Conservation (phyloP, 1,140 invertebrate species). For the Drosophila nigromelanica region DNA sequence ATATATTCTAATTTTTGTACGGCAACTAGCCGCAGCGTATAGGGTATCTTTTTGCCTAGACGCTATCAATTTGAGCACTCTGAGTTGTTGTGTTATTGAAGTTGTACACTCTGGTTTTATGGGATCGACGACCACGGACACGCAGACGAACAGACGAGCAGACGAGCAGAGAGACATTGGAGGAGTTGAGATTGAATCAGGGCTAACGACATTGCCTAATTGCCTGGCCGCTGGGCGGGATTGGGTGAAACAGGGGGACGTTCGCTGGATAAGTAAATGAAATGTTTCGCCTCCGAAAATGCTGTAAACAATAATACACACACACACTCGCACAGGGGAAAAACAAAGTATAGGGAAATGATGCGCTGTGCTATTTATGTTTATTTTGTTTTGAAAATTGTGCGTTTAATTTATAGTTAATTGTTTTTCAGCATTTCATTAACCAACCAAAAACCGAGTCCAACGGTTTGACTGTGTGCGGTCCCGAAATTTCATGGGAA, state of each 20-base stretch:
- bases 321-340: background rate
- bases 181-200: conserved; percentile 27
- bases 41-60: background rate
- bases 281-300: conserved; percentile 40
- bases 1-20: no score
- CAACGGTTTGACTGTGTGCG: conserved; percentile 69
- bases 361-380: conserved; percentile 72
- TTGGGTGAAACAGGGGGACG: conserved; percentile 6
- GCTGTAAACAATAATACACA: conserved; percentile 63
- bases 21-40: background rate
- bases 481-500: conserved; percentile 68
- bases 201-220: conserved; percentile 72
- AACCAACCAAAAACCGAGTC: conserved; percentile 63
- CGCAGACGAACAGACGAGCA: background rate
- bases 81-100: conserved; percentile 58
- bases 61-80: background rate
- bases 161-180: background rate
- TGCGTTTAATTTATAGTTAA: conserved; percentile 82
- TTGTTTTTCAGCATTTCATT: conserved; percentile 79
- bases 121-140: conserved; percentile 29
- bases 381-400: conserved; percentile 82
- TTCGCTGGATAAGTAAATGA: conserved; percentile 51
- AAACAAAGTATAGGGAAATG: conserved; percentile 54
- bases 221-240: conserved; percentile 27
- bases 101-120: conserved; percentile 72